Evolutionary conservation across 2,113 vertebrate genomes (phyloP).

Genomic region (Melanerpes formicivorus): DNA sequence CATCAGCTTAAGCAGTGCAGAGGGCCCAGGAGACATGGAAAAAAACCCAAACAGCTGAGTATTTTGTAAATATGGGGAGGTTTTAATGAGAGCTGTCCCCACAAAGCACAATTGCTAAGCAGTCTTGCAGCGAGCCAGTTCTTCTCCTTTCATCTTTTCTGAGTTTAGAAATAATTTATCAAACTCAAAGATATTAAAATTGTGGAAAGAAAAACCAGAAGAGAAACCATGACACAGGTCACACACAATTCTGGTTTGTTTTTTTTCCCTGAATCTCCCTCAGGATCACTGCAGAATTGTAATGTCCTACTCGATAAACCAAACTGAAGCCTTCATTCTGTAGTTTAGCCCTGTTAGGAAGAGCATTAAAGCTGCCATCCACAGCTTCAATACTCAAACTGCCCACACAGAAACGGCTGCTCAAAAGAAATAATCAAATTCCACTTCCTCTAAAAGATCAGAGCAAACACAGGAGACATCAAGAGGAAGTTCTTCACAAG

Average conservation of each 20-base stretch:
- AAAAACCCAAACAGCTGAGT: not conserved
- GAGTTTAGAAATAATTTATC: constrained; percentile 15
- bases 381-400: not conserved
- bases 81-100: not conserved
- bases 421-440: not conserved
- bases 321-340: not conserved
- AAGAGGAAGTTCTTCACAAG: too few relatives aligned
- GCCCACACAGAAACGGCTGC: not conserved
- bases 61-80: not conserved
- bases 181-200: not conserved
- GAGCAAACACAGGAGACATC: not conserved
- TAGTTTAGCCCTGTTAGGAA: not conserved
- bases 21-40: not conserved
- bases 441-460: not conserved
- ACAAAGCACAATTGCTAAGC: not conserved
- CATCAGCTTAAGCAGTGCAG: not conserved
- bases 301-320: not conserved
- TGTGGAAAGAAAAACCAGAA: not conserved
- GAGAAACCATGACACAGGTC: constrained; percentile 36
- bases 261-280: constrained; percentile 10
- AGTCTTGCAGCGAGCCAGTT: not conserved
- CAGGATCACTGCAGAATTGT: constrained; percentile 20
- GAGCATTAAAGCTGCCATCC: not conserved
- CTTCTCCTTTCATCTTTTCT: not conserved
- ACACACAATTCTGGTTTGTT: not conserved